These are phyloP conservation scores for Metopia argyrocephala DNA, from an alignment of 2,888 invertebrate species.

Conservation along the genomic window DNA sequence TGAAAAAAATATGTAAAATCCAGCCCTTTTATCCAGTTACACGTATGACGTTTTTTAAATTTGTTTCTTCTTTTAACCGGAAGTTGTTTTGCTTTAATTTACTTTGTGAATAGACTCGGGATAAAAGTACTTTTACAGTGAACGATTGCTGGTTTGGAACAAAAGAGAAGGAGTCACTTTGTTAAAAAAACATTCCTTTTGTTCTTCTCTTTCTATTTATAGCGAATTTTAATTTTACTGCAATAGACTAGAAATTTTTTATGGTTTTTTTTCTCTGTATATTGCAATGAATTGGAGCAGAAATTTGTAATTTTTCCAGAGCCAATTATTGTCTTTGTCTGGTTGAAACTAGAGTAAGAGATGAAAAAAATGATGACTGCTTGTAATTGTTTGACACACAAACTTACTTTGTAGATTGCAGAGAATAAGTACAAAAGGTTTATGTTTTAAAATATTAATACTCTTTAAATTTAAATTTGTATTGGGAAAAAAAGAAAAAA, in stretches of 20 bases:
- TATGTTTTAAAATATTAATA: background rate
- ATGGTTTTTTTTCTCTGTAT: slow-evolving; percentile 7
- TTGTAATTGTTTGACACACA: slow-evolving; percentile 46
- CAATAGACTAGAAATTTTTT: slow-evolving; percentile 11
- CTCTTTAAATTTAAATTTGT: background rate
- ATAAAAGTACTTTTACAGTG: slow-evolving; percentile 28
- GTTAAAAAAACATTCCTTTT: slow-evolving; percentile 47
- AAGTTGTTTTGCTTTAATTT: slow-evolving; percentile 51
- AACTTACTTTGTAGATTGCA: slow-evolving; percentile 37
- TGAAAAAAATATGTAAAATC: slow-evolving; percentile 29
- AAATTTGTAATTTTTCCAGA: slow-evolving; percentile 53
- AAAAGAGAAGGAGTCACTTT: slow-evolving; percentile 50
- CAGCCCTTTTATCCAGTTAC: slow-evolving; percentile 3
- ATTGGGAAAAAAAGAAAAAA: background rate
- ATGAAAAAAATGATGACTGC: slow-evolving; percentile 8
- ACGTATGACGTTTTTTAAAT: too few species aligned
- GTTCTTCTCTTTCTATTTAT: slow-evolving; percentile 36
- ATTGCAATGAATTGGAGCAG: slow-evolving; percentile 57
- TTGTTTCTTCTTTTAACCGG: slow-evolving; percentile 41
- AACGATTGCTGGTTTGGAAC: slow-evolving; percentile 29
- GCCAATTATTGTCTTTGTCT: slow-evolving; percentile 45
- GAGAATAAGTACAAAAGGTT: background rate
- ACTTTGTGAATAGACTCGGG: slow-evolving; percentile 46
- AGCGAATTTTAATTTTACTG: slow-evolving; percentile 35
- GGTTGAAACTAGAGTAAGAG: background rate